phyloP scores from a whole-genome alignment of 2,888 invertebrate genomes.

The Nebria brevicollis region DNA sequence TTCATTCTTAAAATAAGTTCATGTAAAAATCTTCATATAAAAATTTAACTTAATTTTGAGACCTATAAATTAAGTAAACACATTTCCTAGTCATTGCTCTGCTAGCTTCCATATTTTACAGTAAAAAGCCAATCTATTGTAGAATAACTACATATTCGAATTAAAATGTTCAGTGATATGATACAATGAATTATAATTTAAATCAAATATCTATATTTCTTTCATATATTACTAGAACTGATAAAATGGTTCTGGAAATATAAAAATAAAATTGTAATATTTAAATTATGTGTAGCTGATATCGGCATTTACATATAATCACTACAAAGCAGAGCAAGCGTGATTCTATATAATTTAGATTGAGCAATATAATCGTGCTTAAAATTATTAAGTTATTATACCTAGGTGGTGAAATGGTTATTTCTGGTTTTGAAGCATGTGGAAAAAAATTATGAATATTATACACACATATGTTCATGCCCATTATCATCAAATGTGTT shows the following conservation, averaged over 20 bases:
- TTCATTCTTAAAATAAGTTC: too few species aligned
- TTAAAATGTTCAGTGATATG: too few species aligned
- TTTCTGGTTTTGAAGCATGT: neutral
- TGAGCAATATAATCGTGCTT: neutral
- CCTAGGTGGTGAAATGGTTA: neutral
- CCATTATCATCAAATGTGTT: too few species aligned
- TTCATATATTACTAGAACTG: neutral
- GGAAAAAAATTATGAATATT: neutral
- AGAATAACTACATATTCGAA: too few species aligned
- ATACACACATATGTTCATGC: neutral
- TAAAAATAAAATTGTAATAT: neutral
- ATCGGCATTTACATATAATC: neutral
- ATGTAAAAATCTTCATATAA: too few species aligned
- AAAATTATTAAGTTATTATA: constrained; percentile 1
- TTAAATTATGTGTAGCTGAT: neutral
- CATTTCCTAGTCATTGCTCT: too few species aligned
- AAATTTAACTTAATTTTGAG: too few species aligned
- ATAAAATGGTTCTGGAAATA: neutral
- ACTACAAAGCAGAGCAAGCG: neutral
- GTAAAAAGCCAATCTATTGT: too few species aligned
- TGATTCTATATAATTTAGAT: constrained; percentile 1
- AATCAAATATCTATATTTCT: too few species aligned
- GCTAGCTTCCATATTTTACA: too few species aligned
- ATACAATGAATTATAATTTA: too few species aligned
- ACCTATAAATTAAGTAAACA: too few species aligned